Percentiles rank a stretch among this genome's conserved stretches.
Evolutionary conservation across 2,888 invertebrate species (phyloP).

Genomic region (Cerceris ruficornis): DNA sequence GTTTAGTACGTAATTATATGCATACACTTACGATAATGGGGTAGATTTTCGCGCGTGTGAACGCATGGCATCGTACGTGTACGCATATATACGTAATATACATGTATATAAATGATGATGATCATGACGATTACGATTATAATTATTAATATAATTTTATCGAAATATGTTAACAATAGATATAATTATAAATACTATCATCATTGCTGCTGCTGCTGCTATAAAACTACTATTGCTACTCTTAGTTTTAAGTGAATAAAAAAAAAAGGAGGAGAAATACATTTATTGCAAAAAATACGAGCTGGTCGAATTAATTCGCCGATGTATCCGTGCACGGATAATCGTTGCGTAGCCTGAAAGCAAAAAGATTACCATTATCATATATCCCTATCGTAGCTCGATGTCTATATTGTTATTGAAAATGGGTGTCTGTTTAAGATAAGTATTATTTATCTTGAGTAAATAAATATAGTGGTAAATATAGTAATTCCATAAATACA

Average conservation of each 20-base stretch:
- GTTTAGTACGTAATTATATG: conserved; percentile 64
- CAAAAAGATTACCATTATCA: conserved; percentile 30
- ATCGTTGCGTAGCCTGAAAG: conserved; percentile 42
- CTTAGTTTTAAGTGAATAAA: conserved; percentile 68
- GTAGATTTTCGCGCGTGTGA: conserved; percentile 11
- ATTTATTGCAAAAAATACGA: conserved; percentile 64
- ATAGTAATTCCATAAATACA: conserved; percentile 37
- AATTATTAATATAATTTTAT: conserved; percentile 75
- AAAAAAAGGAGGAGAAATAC: conserved; percentile 60
- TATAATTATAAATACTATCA: conserved; percentile 68
- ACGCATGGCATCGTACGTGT: conserved; percentile 46
- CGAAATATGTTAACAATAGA: conserved; percentile 70
- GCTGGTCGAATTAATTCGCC: conserved; percentile 57
- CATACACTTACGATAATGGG: conserved; percentile 57
- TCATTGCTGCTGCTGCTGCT: conserved; percentile 66
- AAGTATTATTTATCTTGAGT: conserved; percentile 23
- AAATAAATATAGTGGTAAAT: conserved; percentile 7
- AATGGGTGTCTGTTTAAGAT: conserved; percentile 50
- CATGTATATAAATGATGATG: conserved; percentile 71
- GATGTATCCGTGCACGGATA: conserved; percentile 33
- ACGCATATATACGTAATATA: conserved; percentile 65
- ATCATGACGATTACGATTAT: conserved; percentile 72
- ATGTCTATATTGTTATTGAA: conserved; percentile 59
- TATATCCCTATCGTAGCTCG: conserved; percentile 45
- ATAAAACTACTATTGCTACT: conserved; percentile 72